phyloP scores from a whole-genome alignment of 2,888 invertebrate genomes.

The Frankliniella intonsa region DNA sequence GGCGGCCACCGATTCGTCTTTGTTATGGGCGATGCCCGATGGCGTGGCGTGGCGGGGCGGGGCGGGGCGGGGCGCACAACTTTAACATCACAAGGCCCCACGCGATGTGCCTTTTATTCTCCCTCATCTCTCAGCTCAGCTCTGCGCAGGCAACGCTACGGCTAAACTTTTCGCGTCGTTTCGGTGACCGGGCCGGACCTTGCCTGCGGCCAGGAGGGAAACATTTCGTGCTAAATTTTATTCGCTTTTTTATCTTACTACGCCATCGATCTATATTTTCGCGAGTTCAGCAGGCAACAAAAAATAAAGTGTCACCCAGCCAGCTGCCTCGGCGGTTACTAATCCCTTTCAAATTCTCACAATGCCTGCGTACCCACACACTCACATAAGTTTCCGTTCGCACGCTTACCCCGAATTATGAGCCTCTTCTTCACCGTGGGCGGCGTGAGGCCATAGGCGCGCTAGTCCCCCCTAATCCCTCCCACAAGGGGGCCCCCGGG shows the following conservation, averaged over 20 bases:
- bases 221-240: no score
- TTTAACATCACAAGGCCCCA: neutral
- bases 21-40: slow-evolving; percentile 2
- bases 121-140: neutral
- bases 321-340: no score
- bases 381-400: neutral
- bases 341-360: no score
- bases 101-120: neutral
- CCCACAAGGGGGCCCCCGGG: no score
- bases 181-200: no score
- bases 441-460: neutral
- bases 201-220: no score
- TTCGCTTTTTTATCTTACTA: no score
- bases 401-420: neutral
- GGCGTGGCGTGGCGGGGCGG: neutral
- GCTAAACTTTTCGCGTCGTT: neutral
- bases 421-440: neutral
- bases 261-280: no score
- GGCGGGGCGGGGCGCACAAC: neutral
- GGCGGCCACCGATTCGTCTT: neutral
- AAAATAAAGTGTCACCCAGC: no score
- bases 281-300: no score
- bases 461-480: no score
- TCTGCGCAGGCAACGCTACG: neutral
- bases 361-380: neutral